Evolutionary conservation across 2,113 vertebrate species (phyloP), one percentile per base, ranked within the genome.

Genomic region (Prinia subflava): DNA sequence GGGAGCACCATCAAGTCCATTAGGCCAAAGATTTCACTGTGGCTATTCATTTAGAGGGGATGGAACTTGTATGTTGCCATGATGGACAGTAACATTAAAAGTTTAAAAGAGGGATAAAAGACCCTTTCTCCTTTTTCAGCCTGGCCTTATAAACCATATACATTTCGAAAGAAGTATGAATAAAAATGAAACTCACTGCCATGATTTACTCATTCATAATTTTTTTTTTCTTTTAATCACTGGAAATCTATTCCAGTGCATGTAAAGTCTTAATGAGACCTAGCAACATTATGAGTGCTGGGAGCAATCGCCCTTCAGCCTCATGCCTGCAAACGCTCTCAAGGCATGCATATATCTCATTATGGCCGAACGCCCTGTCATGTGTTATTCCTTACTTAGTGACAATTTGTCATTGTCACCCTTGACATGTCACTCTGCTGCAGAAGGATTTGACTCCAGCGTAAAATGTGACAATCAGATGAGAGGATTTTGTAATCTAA

Each of bases 341-440:
- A n/a, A 96, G 96, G 96, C 96, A 94, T 95, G 97, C 95, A 91
- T 69, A 90, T 94, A 93, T 96, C 97, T 98, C 98, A 98, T 98
- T 98, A 98, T 94, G 97, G 97, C 97, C 97, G 24, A 97, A 96
- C 3, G 88, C 96, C 96, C 97, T 97, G 97, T 98, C 98, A 94
- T 97, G 97, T 97, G 98, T 94, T 97, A 97, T 97, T 97, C 97
- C 97, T 97, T 97, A 98, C 98, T 98, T 98, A 98, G 97, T 97
- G 98, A 98, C 97, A 98, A 98, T 98, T 98, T 98, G 98, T 98
- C 98, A 98, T 97, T 98, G 98, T 98, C 98, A 98, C 97, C 97
- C 97, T 97, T 97, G 96, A 97, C 97, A 97, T 98, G 97, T 97
- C 97, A 96, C 81, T 97, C 97, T 95, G 92, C 95, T 78, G 97